A percentile compares a stretch with the other conserved stretches of the same genome.
Conservation (phyloP, 1,140 invertebrate species). For the Zaprionus taronus region DNA sequence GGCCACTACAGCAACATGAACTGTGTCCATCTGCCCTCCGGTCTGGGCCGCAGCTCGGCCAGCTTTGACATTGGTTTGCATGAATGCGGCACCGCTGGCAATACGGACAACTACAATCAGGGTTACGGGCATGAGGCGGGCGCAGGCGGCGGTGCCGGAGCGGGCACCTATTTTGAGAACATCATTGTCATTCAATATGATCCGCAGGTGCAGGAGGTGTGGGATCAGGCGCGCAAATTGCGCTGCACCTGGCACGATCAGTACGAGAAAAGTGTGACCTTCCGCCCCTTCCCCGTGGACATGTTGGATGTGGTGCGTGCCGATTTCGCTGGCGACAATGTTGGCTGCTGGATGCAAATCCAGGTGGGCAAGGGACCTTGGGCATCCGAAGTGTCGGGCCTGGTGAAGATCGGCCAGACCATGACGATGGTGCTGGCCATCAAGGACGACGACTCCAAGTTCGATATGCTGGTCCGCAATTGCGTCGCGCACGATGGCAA, state of each 20-base stretch:
- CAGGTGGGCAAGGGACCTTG: slow-evolving; percentile 97
- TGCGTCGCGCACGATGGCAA: slow-evolving; percentile 98
- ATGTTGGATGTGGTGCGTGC: slow-evolving; percentile 97
- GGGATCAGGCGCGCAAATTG: slow-evolving; percentile 96
- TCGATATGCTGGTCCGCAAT: slow-evolving; percentile 97
- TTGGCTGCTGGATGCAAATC: slow-evolving; percentile 97
- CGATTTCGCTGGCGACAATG: slow-evolving; percentile 97
- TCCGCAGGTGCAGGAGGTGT: slow-evolving; percentile 97
- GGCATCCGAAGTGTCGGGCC: slow-evolving; percentile 96
- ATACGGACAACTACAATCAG: slow-evolving; percentile 94
- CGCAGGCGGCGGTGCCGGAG: slow-evolving; percentile 85
- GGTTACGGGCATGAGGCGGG: slow-evolving; percentile 91
- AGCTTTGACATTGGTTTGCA: slow-evolving; percentile 96
- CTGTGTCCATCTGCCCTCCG: slow-evolving; percentile 95
- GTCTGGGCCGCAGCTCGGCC: slow-evolving; percentile 92
- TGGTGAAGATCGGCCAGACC: slow-evolving; percentile 97
- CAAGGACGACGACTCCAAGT: slow-evolving; percentile 97
- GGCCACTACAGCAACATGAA: slow-evolving; percentile 96
- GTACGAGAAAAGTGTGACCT: slow-evolving; percentile 97
- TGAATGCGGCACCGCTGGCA: slow-evolving; percentile 95
- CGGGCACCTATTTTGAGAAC: slow-evolving; percentile 97
- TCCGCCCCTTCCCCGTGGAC: slow-evolving; percentile 97
- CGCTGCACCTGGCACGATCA: slow-evolving; percentile 98
- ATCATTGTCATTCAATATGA: slow-evolving; percentile 98
- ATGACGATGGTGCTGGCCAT: slow-evolving; percentile 99